Evolutionary conservation across 1,140 invertebrate species (phyloP).

Genomic region (Solenopsis fugax): DNA sequence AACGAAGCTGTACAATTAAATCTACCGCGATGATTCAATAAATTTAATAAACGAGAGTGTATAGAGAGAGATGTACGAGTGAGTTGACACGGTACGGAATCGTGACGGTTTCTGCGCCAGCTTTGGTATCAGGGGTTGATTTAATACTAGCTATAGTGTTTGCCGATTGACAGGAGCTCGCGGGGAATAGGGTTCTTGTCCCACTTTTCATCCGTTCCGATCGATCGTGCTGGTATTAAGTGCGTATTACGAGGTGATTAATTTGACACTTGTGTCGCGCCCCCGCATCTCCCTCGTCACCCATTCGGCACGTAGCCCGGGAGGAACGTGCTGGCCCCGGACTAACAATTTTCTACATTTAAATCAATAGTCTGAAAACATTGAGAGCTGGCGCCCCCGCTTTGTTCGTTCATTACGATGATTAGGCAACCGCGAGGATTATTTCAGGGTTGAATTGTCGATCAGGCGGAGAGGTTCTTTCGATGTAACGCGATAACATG

Average conservation of each 20-base stretch:
- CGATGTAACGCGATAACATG: neutral
- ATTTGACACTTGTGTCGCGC: constrained; percentile 71
- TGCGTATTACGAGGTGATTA: constrained; percentile 76
- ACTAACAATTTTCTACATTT: constrained; percentile 58
- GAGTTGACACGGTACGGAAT: constrained; percentile 60
- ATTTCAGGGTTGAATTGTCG: neutral
- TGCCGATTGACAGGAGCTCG: constrained; percentile 62
- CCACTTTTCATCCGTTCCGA: constrained; percentile 74
- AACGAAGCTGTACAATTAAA: constrained; percentile 22
- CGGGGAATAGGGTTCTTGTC: constrained; percentile 61
- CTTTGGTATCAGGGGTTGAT: constrained; percentile 10
- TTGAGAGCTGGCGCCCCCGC: neutral
- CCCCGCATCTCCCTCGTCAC: neutral
- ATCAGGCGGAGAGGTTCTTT: neutral
- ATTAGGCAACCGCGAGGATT: constrained; percentile 28
- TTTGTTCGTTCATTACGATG: constrained; percentile 14
- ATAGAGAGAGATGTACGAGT: neutral
- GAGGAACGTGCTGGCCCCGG: neutral
- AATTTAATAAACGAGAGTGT: neutral
- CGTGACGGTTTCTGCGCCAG: constrained; percentile 20
- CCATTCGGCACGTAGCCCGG: neutral
- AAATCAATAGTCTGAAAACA: constrained; percentile 40
- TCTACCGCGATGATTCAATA: neutral
- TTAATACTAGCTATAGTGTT: constrained; percentile 58
- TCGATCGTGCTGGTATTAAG: constrained; percentile 74